Percentiles rank a stretch among this genome's conserved stretches.
Evolutionary conservation across 2,888 invertebrate species (phyloP).

Genomic region (Xanthorhoe designata): DNA sequence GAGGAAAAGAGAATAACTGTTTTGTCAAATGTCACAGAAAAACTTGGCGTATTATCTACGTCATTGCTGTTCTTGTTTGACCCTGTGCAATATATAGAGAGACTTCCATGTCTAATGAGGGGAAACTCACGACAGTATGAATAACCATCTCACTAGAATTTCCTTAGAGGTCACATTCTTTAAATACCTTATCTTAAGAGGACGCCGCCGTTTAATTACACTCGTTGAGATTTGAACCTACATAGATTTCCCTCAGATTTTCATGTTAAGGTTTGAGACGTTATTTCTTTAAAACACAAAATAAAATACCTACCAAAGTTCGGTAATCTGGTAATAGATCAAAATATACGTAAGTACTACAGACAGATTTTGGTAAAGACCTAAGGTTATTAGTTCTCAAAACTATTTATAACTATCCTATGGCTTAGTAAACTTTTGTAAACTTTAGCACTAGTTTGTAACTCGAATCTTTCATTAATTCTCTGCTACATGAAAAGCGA

Average conservation of each 20-base stretch:
- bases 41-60: background rate
- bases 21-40: no score
- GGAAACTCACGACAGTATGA: slow-evolving; percentile 16
- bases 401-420: background rate
- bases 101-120: slow-evolving; percentile 6
- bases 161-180: slow-evolving; percentile 16
- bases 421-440: slow-evolving; percentile 8
- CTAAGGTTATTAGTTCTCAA: background rate
- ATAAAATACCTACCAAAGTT: no score
- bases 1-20: no score
- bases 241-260: no score
- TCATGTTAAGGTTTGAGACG: no score
- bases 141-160: slow-evolving; percentile 11
- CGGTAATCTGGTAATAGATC: no score
- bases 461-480: background rate
- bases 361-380: no score
- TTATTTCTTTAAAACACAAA: no score
- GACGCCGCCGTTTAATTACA: background rate
- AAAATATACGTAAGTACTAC: no score
- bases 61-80: background rate
- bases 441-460: background rate
- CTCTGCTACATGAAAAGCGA: no score
- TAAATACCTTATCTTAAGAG: background rate
- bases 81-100: slow-evolving; percentile 9
- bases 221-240: background rate